phyloP scores from a whole-genome alignment of 2,888 invertebrate genomes.

The Poecilus cupreus region DNA sequence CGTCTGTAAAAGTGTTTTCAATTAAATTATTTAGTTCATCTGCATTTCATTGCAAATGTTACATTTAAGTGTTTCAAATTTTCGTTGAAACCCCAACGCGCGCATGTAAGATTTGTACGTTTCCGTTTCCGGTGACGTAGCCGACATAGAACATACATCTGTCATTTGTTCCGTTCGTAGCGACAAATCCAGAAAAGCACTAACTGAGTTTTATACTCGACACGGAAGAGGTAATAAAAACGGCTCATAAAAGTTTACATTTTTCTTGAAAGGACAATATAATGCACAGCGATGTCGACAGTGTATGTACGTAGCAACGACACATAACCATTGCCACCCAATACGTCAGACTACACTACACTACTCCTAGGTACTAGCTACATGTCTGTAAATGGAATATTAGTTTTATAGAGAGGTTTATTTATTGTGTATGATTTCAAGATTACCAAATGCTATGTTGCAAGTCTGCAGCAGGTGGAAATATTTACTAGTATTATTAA shows the following conservation, averaged over 20 bases:
- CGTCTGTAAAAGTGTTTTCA: too few relatives aligned
- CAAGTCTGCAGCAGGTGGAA: too few relatives aligned
- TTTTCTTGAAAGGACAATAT: conserved; percentile 25
- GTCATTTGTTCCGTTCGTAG: background rate
- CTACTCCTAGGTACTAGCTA: too few relatives aligned
- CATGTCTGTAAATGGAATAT: background rate
- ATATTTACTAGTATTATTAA: too few relatives aligned
- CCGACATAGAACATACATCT: too few relatives aligned
- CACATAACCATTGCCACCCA: too few relatives aligned
- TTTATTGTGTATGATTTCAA: background rate
- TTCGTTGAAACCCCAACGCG: too few relatives aligned
- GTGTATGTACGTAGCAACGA: background rate
- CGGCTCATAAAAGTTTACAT: conserved; percentile 8
- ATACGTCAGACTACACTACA: too few relatives aligned
- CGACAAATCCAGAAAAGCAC: conserved; percentile 6
- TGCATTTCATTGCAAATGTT: too few relatives aligned
- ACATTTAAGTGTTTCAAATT: too few relatives aligned
- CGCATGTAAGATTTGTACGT: background rate
- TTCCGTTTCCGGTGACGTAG: background rate
- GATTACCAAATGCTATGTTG: too few relatives aligned
- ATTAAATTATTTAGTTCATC: too few relatives aligned
- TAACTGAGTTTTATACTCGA: conserved; percentile 1
- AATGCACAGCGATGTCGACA: background rate
- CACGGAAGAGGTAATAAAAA: conserved; percentile 15
- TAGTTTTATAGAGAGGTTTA: background rate